These are phyloP conservation scores for Potamilus streckersoni DNA, from an alignment of 1,140 invertebrate genomes.

Conservation along the genomic window DNA sequence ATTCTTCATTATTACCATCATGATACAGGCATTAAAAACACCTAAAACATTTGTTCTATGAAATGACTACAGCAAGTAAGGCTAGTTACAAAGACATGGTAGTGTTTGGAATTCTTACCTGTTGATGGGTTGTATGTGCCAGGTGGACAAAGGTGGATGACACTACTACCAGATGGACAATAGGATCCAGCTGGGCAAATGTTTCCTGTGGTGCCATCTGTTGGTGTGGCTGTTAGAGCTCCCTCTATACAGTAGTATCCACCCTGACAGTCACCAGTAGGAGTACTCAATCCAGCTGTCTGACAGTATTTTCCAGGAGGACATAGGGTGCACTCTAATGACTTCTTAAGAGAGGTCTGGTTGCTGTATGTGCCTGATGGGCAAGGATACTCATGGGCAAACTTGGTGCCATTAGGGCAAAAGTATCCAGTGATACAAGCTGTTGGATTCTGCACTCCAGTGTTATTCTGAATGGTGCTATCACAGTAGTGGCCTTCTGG, in stretches of 20 bases:
- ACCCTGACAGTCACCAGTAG: slow-evolving; percentile 39
- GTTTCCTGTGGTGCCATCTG: slow-evolving; percentile 48
- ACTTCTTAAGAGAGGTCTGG: slow-evolving; percentile 34
- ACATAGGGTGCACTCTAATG: slow-evolving; percentile 51
- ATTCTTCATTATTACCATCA: too few relatives aligned
- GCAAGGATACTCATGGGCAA: slow-evolving; percentile 52
- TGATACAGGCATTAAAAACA: too few relatives aligned
- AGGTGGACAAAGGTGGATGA: slow-evolving; percentile 39
- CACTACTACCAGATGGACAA: slow-evolving; percentile 47
- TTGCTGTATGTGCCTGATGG: slow-evolving; percentile 56
- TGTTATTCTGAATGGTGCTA: slow-evolving; percentile 58
- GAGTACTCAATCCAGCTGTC: slow-evolving; percentile 35
- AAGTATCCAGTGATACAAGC: slow-evolving; percentile 55
- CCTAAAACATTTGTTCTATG: too few relatives aligned
- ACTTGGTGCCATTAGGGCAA: slow-evolving; percentile 55
- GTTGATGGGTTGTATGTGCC: slow-evolving; percentile 49
- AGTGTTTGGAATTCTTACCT: slow-evolving; percentile 22
- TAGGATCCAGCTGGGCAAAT: slow-evolving; percentile 51
- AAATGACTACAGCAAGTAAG: not conserved
- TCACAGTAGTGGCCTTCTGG: slow-evolving; percentile 61
- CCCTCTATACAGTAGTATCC: slow-evolving; percentile 49
- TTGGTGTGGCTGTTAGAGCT: slow-evolving; percentile 37
- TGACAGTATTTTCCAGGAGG: slow-evolving; percentile 46
- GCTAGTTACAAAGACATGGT: not conserved
- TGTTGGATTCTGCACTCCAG: slow-evolving; percentile 58